A percentile compares a stretch with the other conserved stretches of the same genome.
phyloP scores from a whole-genome alignment of 2,113 vertebrate species.

The Periophthalmodon schlosseri region DNA sequence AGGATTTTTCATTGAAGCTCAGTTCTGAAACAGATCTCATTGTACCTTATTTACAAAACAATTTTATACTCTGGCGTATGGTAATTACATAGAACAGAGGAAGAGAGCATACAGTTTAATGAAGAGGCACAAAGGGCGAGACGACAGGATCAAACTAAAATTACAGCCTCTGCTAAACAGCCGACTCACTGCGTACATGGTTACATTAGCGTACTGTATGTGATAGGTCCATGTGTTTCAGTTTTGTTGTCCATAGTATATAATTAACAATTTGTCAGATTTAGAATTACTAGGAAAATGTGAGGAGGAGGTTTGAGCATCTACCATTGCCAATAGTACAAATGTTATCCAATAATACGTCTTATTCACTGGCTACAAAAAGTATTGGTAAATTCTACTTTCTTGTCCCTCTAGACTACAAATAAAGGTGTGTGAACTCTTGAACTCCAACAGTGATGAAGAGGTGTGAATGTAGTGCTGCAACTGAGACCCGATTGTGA shows the following conservation, averaged over 20 bases:
- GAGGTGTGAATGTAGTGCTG: background rate
- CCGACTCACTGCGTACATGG: background rate
- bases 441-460: background rate
- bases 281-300: background rate
- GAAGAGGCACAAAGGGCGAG: background rate
- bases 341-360: background rate
- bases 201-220: background rate
- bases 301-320: too few species aligned
- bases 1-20: background rate
- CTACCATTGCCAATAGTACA: too few species aligned
- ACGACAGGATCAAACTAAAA: conserved; percentile 7
- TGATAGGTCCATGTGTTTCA: background rate
- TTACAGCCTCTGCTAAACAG: background rate
- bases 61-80: background rate
- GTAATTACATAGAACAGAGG: conserved; percentile 1
- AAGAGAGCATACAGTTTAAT: background rate
- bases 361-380: background rate
- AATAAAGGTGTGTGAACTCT: background rate
- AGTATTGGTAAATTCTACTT: background rate
- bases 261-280: background rate
- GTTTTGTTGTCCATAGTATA: background rate
- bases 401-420: background rate
- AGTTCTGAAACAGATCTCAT: background rate
- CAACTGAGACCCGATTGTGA: conserved; percentile 15
- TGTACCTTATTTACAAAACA: background rate